A percentile compares a stretch with the other conserved stretches of the same genome.
These are phyloP conservation scores for Cerastoderma edule DNA, from an alignment of 2,888 invertebrate genomes.

Conservation along the genomic window DNA sequence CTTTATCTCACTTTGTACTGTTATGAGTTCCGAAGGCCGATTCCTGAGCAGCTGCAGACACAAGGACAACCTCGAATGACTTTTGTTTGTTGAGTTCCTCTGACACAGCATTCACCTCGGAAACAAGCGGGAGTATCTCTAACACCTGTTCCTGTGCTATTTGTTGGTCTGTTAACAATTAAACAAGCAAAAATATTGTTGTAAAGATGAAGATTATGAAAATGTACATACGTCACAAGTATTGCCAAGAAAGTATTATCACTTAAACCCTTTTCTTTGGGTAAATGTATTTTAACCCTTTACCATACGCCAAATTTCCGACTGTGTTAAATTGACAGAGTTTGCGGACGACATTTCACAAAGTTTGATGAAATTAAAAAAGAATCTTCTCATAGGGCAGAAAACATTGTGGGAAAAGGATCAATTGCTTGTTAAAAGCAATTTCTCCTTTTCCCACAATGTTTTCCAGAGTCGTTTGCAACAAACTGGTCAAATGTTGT, in stretches of 20 bases:
- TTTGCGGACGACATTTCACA: too few species aligned
- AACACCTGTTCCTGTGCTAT: constrained; percentile 83
- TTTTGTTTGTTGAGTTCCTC: constrained; percentile 84
- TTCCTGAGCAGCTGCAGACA: constrained; percentile 80
- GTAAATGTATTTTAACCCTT: background rate
- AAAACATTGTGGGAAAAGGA: constrained; percentile 11
- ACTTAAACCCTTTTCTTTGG: constrained; percentile 1
- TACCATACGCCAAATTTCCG: too few species aligned
- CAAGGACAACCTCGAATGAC: constrained; percentile 83
- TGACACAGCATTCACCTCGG: constrained; percentile 84
- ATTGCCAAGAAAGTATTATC: background rate
- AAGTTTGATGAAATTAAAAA: too few species aligned
- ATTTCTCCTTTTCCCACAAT: too few species aligned
- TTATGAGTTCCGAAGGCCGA: constrained; percentile 55
- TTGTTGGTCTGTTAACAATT: constrained; percentile 84
- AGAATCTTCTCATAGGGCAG: too few species aligned
- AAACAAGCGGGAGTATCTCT: constrained; percentile 83
- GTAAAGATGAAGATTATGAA: background rate
- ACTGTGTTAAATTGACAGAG: too few species aligned
- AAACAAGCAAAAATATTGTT: constrained; percentile 25
- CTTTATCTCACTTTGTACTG: constrained; percentile 75
- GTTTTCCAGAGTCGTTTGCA: too few species aligned
- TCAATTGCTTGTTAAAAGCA: background rate
- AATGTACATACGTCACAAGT: background rate
- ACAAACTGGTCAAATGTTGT: too few species aligned